Evolutionary conservation across 1,140 invertebrate genomes (phyloP).

Genomic region (Drosophila teissieri): DNA sequence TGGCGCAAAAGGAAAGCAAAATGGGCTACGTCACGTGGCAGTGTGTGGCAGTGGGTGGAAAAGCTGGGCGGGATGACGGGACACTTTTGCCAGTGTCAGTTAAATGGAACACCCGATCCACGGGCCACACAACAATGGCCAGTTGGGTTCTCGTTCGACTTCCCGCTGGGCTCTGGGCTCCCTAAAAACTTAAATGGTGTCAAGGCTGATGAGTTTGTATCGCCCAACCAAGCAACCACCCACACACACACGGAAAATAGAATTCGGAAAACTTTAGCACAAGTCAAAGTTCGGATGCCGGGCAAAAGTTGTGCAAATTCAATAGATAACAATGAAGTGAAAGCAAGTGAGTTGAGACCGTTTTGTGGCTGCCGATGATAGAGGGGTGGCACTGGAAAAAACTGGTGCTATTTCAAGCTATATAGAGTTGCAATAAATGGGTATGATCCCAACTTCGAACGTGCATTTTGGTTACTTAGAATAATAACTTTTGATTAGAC

Average conservation of each 20-base stretch:
- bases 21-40: slow-evolving; percentile 19
- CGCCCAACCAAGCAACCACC: not conserved
- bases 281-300: slow-evolving; percentile 68
- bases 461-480: too few species aligned
- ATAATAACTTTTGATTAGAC: too few species aligned
- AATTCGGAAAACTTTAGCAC: slow-evolving; percentile 16
- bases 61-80: slow-evolving; percentile 55
- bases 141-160: slow-evolving; percentile 18
- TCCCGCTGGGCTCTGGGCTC: slow-evolving; percentile 6
- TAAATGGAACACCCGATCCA: slow-evolving; percentile 49
- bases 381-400: slow-evolving; percentile 1
- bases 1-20: slow-evolving; percentile 42
- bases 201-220: slow-evolving; percentile 61
- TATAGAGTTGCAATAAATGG: too few species aligned
- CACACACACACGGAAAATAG: not conserved
- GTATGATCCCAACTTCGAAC: too few species aligned
- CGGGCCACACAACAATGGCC: slow-evolving; percentile 33
- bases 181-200: slow-evolving; percentile 71
- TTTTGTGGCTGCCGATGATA: slow-evolving; percentile 35
- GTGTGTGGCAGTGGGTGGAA: slow-evolving; percentile 6
- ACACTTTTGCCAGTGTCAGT: slow-evolving; percentile 75
- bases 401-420: too few species aligned
- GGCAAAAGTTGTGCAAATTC: slow-evolving; percentile 61
- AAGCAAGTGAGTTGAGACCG: slow-evolving; percentile 21
- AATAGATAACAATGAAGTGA: slow-evolving; percentile 56